Base-by-base conservation (phyloP, 37 sponge, comb jelly and placozoan genomes). In the Chondrilla cf. caribensis region DNA sequence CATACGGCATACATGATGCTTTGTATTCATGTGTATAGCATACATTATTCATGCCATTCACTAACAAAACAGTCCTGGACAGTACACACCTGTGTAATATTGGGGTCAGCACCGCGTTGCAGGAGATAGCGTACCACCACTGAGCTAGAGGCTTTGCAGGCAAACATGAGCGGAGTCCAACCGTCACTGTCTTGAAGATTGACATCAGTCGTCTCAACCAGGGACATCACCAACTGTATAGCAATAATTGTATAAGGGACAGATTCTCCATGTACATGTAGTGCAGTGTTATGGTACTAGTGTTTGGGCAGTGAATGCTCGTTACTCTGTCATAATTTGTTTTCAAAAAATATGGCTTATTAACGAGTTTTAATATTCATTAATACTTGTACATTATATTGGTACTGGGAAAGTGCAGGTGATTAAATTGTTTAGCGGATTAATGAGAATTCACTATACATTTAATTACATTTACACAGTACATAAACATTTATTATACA, bases 141-240 rank as follows among this genome's bases (percentile, higher is more conserved):
- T 1, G 81, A 51, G 39, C 80, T 67, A 0, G 47, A 24, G 0
- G 80, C 22, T 58, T 82, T 87, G 39, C 83, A 70, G 9, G 89
- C 92, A 55, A 75, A 84, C 85, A 91, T 87, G 28, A 91, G 72
- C 2, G 92, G 92, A 60, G 88, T 87, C 87, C 87, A 88, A 0
- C 89, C 92, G 65, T 86, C 86, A 0, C 18, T 66, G 35, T 92
- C 92, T 51, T 79, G 79, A 24, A 71, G 22, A 38, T 92, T 81
- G 38, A 92, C 55, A 41, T 88, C 77, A 19, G 85, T 62, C 3
- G 26, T 26, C 40, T 92, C 92, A 32, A 62, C 86, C 22, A 92
- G 78, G 26, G 64, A 38, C 37, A 92, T 77, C 36, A 92, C 77
- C 2, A 62, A 19, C 89, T 92, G 78, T 1, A 42, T 8, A n/a